Percentiles rank a stretch among this genome's conserved stretches.
Evolutionary conservation across 2,113 vertebrate species (phyloP).

Genomic region (Etia nguti): DNA sequence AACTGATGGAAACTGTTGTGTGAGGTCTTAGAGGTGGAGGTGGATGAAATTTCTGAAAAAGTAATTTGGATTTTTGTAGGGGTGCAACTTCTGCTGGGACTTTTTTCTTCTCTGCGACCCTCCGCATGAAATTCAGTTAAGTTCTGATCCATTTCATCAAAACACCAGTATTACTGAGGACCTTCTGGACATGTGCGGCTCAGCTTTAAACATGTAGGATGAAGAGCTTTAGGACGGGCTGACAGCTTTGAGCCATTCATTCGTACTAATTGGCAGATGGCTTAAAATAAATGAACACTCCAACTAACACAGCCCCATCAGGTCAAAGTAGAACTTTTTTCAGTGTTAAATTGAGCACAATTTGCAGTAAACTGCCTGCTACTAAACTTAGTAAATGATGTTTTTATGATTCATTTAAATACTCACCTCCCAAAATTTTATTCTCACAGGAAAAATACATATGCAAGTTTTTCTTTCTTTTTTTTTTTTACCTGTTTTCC

Average conservation of each 20-base stretch:
- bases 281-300: background rate
- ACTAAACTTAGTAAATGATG: accelerated
- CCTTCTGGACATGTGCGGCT: accelerated
- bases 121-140: accelerated
- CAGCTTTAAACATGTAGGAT: accelerated
- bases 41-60: background rate
- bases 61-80: background rate
- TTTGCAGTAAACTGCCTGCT: background rate
- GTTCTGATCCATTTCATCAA: accelerated
- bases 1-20: background rate
- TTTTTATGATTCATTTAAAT: background rate
- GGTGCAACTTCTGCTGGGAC: background rate
- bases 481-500: accelerated
- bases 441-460: background rate
- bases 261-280: background rate
- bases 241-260: background rate
- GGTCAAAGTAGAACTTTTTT: background rate
- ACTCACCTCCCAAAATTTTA: background rate
- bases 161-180: background rate
- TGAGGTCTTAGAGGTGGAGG: background rate
- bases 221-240: background rate
- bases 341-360: background rate
- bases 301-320: background rate
- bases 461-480: background rate
- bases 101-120: background rate